Evolutionary conservation across 2,113 vertebrate genomes (phyloP), one percentile per base, ranked within the genome.

Genomic region (Dromaius novaehollandiae): DNA sequence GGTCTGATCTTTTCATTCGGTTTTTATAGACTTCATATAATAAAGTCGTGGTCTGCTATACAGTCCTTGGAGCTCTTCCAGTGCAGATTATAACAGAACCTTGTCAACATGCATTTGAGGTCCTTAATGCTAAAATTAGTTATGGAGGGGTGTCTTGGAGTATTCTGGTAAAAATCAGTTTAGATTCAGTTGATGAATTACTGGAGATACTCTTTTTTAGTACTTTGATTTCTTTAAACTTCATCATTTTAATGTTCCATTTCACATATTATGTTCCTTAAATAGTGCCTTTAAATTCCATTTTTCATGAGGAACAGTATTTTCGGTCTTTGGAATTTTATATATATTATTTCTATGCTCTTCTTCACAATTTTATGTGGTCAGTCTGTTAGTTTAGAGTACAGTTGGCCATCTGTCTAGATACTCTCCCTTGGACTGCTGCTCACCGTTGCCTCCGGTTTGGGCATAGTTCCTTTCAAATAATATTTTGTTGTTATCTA

Each of bases 361-460:
- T 30, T 86, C 63, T 74, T 61, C 53, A 26, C 15, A 44, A 7
- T 77, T 70, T 91, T 69, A 21, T 46, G 61, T 92, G 86, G 32
- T 84, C 86, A 82, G 73, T 83, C 76, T 44, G 34, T 96, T 96
- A 92, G 71, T 73, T 36, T 91, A 2, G 4, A 8, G 8, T 66
- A 74, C 78, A 91, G 40, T 53, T 15, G 21, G 17, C 96, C 92
- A 90, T 97, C 95, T 96, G 93, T 96, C 61, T 75, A 77, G 71
- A 56, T 79, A 53, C 2, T 74, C 12, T 78, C 63, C 32, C 51
- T 89, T 91, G 84, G 84, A 96, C 88, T 46, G 68, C 22, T 69
- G 46, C 60, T 93, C 38, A 38, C 8, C 51, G 7, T 87, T 87
- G 17, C 30, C 51, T 92, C 79, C 38, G 63, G 73, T 85, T 86